phyloP scores from a whole-genome alignment of 2,797 vertebrate genomes.

The Acomys russatus region DNA sequence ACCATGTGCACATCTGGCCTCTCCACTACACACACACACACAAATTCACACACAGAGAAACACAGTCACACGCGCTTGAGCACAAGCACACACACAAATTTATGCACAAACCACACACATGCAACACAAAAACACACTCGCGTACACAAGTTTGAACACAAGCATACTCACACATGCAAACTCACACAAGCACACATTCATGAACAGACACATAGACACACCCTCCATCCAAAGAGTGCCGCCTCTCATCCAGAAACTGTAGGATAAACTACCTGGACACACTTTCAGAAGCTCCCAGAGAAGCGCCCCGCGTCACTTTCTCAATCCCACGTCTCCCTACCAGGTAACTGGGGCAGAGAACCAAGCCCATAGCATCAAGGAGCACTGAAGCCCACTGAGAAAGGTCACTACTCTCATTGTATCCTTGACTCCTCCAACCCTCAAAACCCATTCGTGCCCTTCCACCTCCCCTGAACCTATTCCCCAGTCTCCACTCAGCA shows the following conservation, averaged over 20 bases:
- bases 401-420: neutral
- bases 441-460: neutral
- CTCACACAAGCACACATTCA: neutral
- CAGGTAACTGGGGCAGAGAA: neutral
- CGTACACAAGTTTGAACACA: neutral
- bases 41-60: neutral
- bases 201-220: neutral
- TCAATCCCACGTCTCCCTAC: neutral
- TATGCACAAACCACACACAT: neutral
- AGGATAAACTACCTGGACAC: neutral
- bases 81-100: neutral
- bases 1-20: neutral
- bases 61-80: neutral
- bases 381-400: neutral
- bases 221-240: conserved; percentile 4
- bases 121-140: neutral
- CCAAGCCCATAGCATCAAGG: conserved; percentile 3
- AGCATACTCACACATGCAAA: neutral
- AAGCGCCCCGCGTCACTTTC: neutral
- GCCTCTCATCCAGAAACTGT: neutral
- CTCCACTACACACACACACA: neutral
- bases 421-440: neutral
- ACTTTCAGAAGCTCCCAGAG: conserved; percentile 19
- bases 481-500: neutral
- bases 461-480: neutral